phyloP scores from a whole-genome alignment of 2,797 vertebrate species.

The Morelia viridis region DNA sequence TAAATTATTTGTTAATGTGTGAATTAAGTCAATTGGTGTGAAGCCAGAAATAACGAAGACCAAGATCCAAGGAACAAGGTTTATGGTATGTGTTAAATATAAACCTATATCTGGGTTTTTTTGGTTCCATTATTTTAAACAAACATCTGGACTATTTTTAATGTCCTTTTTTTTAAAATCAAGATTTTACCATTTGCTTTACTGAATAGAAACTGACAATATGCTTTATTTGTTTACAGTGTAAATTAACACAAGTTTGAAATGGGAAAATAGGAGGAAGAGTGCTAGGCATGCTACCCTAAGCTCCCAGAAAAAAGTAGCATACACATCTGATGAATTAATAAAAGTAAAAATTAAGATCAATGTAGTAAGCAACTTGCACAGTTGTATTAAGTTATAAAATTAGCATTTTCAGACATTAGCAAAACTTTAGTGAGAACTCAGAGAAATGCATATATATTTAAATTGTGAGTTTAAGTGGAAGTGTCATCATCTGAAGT shows the following conservation, averaged over 20 bases:
- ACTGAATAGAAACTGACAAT: background rate
- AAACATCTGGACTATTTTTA: background rate
- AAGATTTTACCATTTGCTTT: background rate
- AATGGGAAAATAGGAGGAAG: background rate
- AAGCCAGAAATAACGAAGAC: background rate
- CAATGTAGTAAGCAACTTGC: background rate
- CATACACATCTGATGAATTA: background rate
- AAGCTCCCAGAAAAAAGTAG: background rate
- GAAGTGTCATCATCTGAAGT: background rate
- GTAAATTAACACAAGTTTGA: background rate
- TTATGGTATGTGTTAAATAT: background rate
- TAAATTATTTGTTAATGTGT: background rate
- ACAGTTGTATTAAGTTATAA: background rate
- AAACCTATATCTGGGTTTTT: background rate
- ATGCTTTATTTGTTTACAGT: background rate
- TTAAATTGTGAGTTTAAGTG: background rate
- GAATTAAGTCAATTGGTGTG: background rate
- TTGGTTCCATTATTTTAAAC: background rate
- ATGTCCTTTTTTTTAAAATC: background rate
- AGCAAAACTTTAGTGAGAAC: background rate
- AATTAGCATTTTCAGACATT: background rate
- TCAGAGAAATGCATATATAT: background rate
- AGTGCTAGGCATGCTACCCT: background rate
- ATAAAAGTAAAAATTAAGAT: background rate
- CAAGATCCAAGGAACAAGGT: background rate